Percentiles rank a stretch among this genome's conserved stretches.
These are phyloP conservation scores for Anastatus disparis DNA, from an alignment of 1,140 invertebrate species.

Conservation along the genomic window DNA sequence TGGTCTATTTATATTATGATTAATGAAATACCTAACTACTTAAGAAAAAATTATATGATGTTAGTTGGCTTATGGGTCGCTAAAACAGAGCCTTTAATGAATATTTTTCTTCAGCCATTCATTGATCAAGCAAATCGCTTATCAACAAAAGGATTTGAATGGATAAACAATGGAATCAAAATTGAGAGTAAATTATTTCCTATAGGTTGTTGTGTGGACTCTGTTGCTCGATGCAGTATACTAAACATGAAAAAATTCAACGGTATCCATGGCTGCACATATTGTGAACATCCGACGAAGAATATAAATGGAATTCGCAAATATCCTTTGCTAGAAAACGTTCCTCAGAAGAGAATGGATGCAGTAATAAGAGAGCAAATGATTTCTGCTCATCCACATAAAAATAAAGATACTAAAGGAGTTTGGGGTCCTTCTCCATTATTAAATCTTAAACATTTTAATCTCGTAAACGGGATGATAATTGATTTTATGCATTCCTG, in stretches of 20 bases:
- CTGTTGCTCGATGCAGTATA: constrained; percentile 18
- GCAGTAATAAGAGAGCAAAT: constrained; percentile 32
- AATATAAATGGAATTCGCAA: constrained; percentile 10
- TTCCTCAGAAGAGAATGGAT: constrained; percentile 1
- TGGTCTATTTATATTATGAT: constrained; percentile 40
- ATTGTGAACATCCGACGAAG: constrained; percentile 37
- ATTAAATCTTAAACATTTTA: constrained; percentile 38
- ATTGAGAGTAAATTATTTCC: constrained; percentile 1
- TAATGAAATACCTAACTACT: constrained; percentile 28
- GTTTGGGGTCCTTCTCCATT: constrained; percentile 40
- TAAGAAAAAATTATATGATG: constrained; percentile 25
- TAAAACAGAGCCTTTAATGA: constrained; percentile 17
- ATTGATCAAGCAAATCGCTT: constrained; percentile 16
- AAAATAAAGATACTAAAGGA: constrained; percentile 19
- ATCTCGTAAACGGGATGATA: constrained; percentile 40
- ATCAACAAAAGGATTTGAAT: not conserved
- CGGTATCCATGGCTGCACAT: constrained; percentile 39
- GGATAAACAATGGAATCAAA: not conserved
- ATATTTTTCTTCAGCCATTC: constrained; percentile 5
- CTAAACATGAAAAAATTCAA: constrained; percentile 40
- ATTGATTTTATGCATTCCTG: constrained; percentile 34
- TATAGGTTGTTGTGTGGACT: constrained; percentile 27
- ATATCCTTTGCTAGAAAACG: not conserved
- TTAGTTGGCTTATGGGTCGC: constrained; percentile 16
- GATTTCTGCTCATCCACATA: not conserved